These are phyloP conservation scores for Gallinago solitaria DNA, from an alignment of 2,797 vertebrate species.

Conservation along the genomic window DNA sequence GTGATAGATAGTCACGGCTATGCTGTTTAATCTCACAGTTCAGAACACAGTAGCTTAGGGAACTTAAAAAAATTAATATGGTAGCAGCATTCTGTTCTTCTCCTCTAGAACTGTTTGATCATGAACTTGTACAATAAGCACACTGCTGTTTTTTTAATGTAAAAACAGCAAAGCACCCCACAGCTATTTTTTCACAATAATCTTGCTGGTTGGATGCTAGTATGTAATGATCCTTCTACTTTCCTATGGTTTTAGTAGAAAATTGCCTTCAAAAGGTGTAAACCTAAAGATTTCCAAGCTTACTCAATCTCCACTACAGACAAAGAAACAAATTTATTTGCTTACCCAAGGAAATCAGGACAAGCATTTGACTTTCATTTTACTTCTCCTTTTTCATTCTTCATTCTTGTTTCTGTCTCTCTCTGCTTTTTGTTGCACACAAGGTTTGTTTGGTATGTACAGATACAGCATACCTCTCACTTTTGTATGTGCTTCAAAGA, in stretches of 20 bases:
- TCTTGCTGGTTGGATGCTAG: background rate
- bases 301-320: background rate
- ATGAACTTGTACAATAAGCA: background rate
- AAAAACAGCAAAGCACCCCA: background rate
- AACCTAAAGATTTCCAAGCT: background rate
- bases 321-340: background rate
- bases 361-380: background rate
- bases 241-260: background rate
- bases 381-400: background rate
- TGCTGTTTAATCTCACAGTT: background rate
- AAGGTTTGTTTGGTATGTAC: background rate
- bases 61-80: background rate
- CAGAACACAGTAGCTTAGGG: background rate
- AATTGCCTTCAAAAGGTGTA: background rate
- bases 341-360: background rate
- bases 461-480: background rate
- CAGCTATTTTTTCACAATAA: background rate
- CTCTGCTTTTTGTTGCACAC: background rate
- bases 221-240: background rate
- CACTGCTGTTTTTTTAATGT: background rate
- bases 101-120: background rate
- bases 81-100: background rate
- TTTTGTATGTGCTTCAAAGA: background rate
- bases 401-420: background rate
- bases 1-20: background rate